These are phyloP conservation scores for Zaprionus ornatus DNA, from an alignment of 1,140 invertebrate genomes.

Conservation along the genomic window DNA sequence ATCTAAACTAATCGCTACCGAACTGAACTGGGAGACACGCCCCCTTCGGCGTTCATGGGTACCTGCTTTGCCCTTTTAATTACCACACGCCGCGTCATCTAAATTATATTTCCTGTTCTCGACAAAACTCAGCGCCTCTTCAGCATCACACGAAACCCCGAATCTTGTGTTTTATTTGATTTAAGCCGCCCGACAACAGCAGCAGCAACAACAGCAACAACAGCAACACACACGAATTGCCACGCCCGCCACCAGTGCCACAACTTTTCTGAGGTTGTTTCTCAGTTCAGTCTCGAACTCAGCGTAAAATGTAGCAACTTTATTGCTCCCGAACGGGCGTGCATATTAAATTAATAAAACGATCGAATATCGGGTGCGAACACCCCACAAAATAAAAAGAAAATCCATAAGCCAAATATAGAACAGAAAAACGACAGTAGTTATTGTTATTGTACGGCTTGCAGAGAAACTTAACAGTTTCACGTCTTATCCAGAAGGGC, in stretches of 20 bases:
- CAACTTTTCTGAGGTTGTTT: slow-evolving; percentile 2
- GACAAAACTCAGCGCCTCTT: slow-evolving; percentile 52
- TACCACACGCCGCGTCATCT: slow-evolving; percentile 79
- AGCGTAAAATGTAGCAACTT: slow-evolving; percentile 82
- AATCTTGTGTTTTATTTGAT: slow-evolving; percentile 69
- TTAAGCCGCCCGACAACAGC: slow-evolving; percentile 63
- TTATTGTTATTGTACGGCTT: neutral
- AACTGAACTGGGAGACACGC: slow-evolving; percentile 55
- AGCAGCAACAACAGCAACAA: slow-evolving; percentile 20
- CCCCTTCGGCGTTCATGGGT: slow-evolving; percentile 37
- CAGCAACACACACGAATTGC: slow-evolving; percentile 18
- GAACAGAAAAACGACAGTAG: neutral
- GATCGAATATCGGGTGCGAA: slow-evolving; percentile 30
- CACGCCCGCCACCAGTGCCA: slow-evolving; percentile 46
- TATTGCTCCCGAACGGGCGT: slow-evolving; percentile 73
- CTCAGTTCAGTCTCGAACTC: slow-evolving; percentile 8
- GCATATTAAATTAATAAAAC: slow-evolving; percentile 78
- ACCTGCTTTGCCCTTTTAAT: slow-evolving; percentile 80
- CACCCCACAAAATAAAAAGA: neutral
- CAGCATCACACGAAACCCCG: slow-evolving; percentile 12
- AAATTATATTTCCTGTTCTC: slow-evolving; percentile 81
- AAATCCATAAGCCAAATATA: slow-evolving; percentile 9
- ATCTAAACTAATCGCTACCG: slow-evolving; percentile 78
- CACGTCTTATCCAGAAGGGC: no score
- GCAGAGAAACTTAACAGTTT: neutral